phyloP scores from a whole-genome alignment of 2,888 invertebrate species.

The Lochmaea capreae region DNA sequence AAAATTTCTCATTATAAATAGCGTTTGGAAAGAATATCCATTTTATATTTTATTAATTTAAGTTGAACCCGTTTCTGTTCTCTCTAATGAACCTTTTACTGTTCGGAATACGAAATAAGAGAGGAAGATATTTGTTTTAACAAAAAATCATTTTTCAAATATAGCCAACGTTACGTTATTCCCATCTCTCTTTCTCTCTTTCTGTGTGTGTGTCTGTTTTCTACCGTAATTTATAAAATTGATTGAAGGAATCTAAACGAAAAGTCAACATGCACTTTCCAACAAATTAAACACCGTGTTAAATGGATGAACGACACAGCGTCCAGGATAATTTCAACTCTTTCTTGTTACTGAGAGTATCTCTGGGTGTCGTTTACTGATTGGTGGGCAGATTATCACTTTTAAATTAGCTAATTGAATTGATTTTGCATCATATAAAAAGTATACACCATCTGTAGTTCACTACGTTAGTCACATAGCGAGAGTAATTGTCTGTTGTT shows the following conservation, averaged over 20 bases:
- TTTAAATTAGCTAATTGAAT: too few relatives aligned
- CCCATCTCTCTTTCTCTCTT: too few relatives aligned
- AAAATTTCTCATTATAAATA: constrained; percentile 27
- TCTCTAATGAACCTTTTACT: constrained; percentile 17
- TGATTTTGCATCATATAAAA: not conserved
- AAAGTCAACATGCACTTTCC: not conserved
- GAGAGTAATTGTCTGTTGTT: too few relatives aligned
- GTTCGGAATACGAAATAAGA: constrained; percentile 21
- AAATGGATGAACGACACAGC: not conserved
- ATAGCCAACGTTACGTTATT: too few relatives aligned
- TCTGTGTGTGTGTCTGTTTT: too few relatives aligned
- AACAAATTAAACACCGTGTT: not conserved
- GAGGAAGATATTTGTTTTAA: not conserved
- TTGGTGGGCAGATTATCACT: too few relatives aligned
- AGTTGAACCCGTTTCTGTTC: not conserved
- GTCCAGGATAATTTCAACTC: not conserved
- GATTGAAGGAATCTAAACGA: not conserved
- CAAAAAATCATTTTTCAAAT: not conserved
- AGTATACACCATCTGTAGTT: too few relatives aligned
- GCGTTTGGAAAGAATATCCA: constrained; percentile 28
- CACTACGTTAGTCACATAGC: too few relatives aligned
- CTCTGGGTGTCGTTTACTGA: not conserved
- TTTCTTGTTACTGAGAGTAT: not conserved
- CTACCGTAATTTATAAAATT: too few relatives aligned
- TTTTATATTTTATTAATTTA: constrained; percentile 30